phyloP scores from a whole-genome alignment of 2,797 vertebrate genomes.

The Aselliscus stoliczkanus region DNA sequence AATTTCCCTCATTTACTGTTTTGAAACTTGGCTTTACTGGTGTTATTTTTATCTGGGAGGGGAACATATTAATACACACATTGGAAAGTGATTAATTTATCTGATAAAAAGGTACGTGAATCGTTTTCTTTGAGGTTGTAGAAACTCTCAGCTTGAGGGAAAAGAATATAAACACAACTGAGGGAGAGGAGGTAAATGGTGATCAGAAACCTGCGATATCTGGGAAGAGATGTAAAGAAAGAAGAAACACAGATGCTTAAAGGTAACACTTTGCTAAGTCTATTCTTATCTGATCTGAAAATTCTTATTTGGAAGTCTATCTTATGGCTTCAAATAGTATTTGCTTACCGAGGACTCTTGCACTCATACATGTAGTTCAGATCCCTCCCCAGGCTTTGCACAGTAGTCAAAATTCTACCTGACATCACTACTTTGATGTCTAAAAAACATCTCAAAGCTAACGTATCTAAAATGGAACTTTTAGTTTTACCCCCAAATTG shows the following conservation, averaged over 20 bases:
- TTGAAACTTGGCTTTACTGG: not conserved
- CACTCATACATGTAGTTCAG: not conserved
- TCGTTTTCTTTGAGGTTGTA: not conserved
- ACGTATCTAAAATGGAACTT: not conserved
- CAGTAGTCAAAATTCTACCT: not conserved
- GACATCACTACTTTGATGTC: not conserved
- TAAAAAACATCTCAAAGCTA: not conserved
- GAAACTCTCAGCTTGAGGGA: not conserved
- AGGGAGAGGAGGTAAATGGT: not conserved
- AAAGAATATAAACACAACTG: not conserved
- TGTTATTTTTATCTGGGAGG: not conserved
- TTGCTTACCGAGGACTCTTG: not conserved
- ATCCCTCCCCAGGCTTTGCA: not conserved
- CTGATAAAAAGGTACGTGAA: not conserved
- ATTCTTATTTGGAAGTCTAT: not conserved
- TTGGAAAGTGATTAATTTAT: not conserved
- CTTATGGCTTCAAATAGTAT: not conserved
- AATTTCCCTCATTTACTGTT: not conserved
- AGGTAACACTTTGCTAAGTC: not conserved
- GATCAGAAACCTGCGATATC: not conserved
- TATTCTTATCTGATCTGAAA: not conserved
- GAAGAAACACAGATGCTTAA: constrained; percentile 15
- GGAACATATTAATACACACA: not conserved
- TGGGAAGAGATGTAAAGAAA: constrained; percentile 19
- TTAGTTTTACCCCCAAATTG: not conserved